Conservation (phyloP, 2,888 invertebrate genomes). For the Pseudolycoriella hygida region DNA sequence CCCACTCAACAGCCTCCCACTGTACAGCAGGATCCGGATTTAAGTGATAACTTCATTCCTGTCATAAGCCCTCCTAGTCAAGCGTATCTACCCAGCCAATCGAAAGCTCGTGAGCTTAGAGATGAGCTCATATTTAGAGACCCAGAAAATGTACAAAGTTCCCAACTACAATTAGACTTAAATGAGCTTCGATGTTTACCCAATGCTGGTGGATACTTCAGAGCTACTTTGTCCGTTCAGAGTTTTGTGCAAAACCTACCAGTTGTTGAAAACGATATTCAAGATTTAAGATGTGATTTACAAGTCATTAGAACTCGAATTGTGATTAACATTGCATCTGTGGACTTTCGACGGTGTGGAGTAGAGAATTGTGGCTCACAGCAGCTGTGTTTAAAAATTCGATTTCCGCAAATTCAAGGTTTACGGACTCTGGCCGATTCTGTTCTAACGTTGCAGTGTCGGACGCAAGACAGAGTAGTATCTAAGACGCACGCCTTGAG, state of each 20-base stretch:
- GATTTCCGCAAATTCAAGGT: slow-evolving; percentile 35
- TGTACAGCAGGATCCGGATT: background rate
- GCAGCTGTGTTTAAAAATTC: slow-evolving; percentile 34
- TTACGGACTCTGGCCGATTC: slow-evolving; percentile 34
- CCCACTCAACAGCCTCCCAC: background rate
- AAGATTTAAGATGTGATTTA: slow-evolving; percentile 20
- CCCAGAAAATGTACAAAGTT: background rate
- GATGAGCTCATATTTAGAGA: background rate
- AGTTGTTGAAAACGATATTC: slow-evolving; percentile 24
- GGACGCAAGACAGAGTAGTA: slow-evolving; percentile 33
- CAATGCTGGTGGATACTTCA: slow-evolving; percentile 21
- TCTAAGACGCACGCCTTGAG: slow-evolving; percentile 32
- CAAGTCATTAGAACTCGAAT: slow-evolving; percentile 22
- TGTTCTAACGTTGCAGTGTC: slow-evolving; percentile 35
- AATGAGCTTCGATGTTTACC: slow-evolving; percentile 24
- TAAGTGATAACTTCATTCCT: background rate
- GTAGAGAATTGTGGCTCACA: slow-evolving; percentile 29
- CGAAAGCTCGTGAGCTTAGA: background rate
- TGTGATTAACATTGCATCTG: slow-evolving; percentile 28
- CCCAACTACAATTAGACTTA: slow-evolving; percentile 18
- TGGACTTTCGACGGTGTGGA: slow-evolving; percentile 34
- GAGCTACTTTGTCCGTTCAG: slow-evolving; percentile 25
- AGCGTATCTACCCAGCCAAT: background rate
- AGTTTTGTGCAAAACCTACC: slow-evolving; percentile 22
- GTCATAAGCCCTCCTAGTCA: background rate